Conservation (phyloP, 2,888 invertebrate genomes). For the Drosophila lutescens region DNA sequence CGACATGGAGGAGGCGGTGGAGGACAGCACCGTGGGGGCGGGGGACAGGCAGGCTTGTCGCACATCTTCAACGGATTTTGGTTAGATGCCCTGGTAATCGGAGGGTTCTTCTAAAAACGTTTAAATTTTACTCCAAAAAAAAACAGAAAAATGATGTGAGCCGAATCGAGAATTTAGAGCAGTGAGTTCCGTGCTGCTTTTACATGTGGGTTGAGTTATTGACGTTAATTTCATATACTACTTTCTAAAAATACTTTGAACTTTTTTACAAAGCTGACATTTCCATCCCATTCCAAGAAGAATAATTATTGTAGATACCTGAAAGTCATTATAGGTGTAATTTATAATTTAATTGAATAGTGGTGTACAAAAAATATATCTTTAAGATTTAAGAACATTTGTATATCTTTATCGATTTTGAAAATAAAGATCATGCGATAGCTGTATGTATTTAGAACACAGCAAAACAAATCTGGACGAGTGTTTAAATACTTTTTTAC, state of each 20-base stretch:
- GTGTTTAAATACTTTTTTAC: too few relatives aligned
- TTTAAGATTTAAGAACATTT: too few relatives aligned
- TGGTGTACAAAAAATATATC: too few relatives aligned
- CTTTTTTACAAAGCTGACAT: not conserved
- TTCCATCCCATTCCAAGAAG: too few relatives aligned
- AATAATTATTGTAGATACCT: too few relatives aligned
- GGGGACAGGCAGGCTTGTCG: slow-evolving; percentile 23
- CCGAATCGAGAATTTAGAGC: slow-evolving; percentile 28
- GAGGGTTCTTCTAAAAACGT: not conserved
- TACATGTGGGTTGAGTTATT: slow-evolving; percentile 3
- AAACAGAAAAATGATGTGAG: slow-evolving; percentile 28
- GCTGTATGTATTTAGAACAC: too few relatives aligned
- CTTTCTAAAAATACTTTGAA: not conserved
- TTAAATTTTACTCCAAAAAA: slow-evolving; percentile 8
- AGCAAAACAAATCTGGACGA: too few relatives aligned
- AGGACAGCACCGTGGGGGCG: slow-evolving; percentile 48
- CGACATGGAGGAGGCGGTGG: slow-evolving; percentile 48
- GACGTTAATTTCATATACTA: slow-evolving; percentile 10
- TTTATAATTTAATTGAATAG: too few relatives aligned
- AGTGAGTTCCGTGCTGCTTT: slow-evolving; percentile 11
- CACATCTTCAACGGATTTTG: slow-evolving; percentile 15
- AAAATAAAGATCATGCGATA: too few relatives aligned
- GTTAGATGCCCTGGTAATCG: not conserved
- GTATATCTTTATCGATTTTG: too few relatives aligned
- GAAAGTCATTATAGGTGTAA: too few relatives aligned